Conservation (phyloP, 2,113 vertebrate species). For the Centropus unirufus region DNA sequence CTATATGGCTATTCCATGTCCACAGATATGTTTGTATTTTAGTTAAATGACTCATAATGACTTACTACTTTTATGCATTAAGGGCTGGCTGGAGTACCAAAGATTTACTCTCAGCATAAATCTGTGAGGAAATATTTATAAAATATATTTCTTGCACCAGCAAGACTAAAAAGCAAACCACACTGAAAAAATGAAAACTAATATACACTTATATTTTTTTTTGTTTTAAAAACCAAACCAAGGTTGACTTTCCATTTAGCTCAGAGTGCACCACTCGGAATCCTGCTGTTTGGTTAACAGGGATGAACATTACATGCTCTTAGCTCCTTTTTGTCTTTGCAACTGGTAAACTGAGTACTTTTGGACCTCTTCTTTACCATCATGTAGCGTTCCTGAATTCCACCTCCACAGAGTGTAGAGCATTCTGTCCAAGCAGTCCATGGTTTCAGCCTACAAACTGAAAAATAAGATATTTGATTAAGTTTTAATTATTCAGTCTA, state of each 20-base stretch:
- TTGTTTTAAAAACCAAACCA: constrained; percentile 76
- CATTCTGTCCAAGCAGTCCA: constrained; percentile 98
- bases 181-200: constrained; percentile 81
- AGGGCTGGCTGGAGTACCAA: constrained; percentile 64
- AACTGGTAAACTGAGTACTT: constrained; percentile 91
- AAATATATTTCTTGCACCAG: constrained; percentile 77
- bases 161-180: constrained; percentile 78
- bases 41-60: constrained; percentile 47
- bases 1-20: constrained; percentile 62
- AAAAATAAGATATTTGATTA: neutral
- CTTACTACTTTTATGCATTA: constrained; percentile 58
- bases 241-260: constrained; percentile 79
- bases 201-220: constrained; percentile 67
- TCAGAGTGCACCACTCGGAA: constrained; percentile 73
- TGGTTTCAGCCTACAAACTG: constrained; percentile 94
- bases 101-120: constrained; percentile 49
- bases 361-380: constrained; percentile 95
- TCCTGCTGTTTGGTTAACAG: constrained; percentile 82
- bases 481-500: neutral
- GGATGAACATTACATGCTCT: constrained; percentile 96
- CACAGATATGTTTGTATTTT: constrained; percentile 42
- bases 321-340: constrained; percentile 98
- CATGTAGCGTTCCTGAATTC: constrained; percentile 97
- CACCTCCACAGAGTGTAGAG: constrained; percentile 91
- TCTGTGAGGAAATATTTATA: constrained; percentile 70